A percentile compares a stretch with the other conserved stretches of the same genome.
Conservation (phyloP, 2,113 vertebrate species). For the Prietella phreatophila region DNA sequence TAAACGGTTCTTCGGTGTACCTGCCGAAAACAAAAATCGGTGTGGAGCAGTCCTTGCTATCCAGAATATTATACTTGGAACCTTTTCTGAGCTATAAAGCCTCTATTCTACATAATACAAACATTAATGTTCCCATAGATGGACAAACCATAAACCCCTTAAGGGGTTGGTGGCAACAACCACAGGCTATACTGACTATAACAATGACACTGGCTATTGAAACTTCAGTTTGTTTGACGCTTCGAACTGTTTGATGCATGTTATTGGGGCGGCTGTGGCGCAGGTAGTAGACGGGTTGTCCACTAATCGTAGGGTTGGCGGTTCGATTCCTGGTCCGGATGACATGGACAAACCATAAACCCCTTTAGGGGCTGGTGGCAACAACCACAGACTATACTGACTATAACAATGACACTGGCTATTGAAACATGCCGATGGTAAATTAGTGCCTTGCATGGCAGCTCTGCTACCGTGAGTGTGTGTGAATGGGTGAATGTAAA, state of each 20-base stretch:
- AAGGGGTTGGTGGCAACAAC: background rate
- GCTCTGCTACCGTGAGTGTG: too few relatives aligned
- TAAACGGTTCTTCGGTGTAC: background rate
- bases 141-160: background rate
- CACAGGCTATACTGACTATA: background rate
- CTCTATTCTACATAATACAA: background rate
- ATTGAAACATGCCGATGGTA: too few relatives aligned
- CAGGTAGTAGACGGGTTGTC: too few relatives aligned
- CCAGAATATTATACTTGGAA: background rate
- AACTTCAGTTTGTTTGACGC: background rate
- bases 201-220: background rate
- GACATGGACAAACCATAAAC: background rate
- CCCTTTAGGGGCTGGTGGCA: background rate
- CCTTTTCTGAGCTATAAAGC: background rate
- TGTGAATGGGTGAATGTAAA: too few relatives aligned
- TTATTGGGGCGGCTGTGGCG: too few relatives aligned
- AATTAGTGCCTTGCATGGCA: too few relatives aligned
- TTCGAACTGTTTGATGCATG: background rate
- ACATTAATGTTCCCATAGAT: background rate
- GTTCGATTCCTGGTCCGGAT: too few relatives aligned
- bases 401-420: too few relatives aligned
- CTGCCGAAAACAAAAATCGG: background rate
- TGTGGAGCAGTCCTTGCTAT: background rate
- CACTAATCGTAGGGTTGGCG: too few relatives aligned
- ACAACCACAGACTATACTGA: background rate